Base-by-base conservation (phyloP, 2,797 vertebrate genomes). In the Diplodus sargus region DNA sequence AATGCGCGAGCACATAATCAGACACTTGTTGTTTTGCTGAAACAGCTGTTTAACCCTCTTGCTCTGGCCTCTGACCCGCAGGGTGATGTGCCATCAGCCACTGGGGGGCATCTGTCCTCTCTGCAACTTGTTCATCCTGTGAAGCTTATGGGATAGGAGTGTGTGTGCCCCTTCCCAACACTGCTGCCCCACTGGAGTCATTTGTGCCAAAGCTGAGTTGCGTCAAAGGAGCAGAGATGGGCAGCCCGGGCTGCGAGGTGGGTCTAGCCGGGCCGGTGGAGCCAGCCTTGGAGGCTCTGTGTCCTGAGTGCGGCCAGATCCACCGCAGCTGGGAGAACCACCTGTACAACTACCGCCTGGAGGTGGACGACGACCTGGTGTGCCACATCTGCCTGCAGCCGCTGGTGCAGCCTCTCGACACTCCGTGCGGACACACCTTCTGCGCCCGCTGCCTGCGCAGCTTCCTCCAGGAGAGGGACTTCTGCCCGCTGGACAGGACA, bases 311-410 rank as follows among this genome's bases (percentile, higher is more conserved):
- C 62, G 98, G 98, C 87, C 97, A 99, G 91, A 97, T 97, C 91
- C 98, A 99, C 88, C 98, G 97, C 94, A 94, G 96, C 70, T 94
- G 96, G 93, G 98, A 99, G 91, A 99, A 99, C 92, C 98, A 99
- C 88, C 95, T 99, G 54, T 99, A 98, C 90, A 99, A 99, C 92
- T 99, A 99, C 90, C 96, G 97, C 59, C 96, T 98, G 1, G 98
- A 99, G 84, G 97, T 99, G 90, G 98, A 99, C 0, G 98, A 99
- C 3, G 98, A 99, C 92, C 95, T 99, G 82, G 97, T 99, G 89
- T 99, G 98, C 95, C 98, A 99, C 87, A 99, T 99, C 90, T 99
- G 98, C 95, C 96, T 99, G 94, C 98, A 99, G 94, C 98, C 98
- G 8, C 95, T 99, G 92, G 93, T 99, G 91, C 97, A 97, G 95